These are phyloP conservation scores for Thecocarcelia acutangulata DNA, from an alignment of 2,888 invertebrate genomes.

Conservation along the genomic window DNA sequence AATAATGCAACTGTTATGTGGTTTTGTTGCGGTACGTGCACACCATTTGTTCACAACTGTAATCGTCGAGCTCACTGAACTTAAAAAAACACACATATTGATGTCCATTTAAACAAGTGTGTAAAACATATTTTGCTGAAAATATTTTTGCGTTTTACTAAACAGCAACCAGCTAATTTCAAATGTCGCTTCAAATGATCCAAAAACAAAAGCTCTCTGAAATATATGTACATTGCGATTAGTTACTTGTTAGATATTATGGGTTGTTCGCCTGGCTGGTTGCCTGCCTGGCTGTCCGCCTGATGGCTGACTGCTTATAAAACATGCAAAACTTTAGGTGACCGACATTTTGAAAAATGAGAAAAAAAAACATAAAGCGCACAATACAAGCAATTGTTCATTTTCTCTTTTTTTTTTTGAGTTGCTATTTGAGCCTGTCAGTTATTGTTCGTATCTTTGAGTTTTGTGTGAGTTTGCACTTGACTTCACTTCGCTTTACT, in stretches of 20 bases:
- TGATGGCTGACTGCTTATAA: conserved; percentile 6
- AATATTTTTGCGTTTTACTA: background rate
- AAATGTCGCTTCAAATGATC: conserved; percentile 9
- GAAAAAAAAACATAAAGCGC: conserved; percentile 25
- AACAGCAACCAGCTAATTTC: conserved; percentile 18
- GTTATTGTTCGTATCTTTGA: conserved; percentile 7
- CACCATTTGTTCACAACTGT: conserved; percentile 56
- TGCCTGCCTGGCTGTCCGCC: background rate
- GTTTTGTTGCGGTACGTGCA: conserved; percentile 62
- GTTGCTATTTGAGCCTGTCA: conserved; percentile 13
- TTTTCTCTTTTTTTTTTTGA: background rate
- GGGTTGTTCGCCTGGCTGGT: background rate
- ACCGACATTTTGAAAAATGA: conserved; percentile 31
- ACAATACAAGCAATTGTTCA: conserved; percentile 42
- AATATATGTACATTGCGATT: conserved; percentile 5
- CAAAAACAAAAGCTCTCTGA: conserved; percentile 14
- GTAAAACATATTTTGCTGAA: conserved; percentile 33
- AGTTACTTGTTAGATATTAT: background rate
- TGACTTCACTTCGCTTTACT: conserved; percentile 67
- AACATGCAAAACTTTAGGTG: conserved; percentile 38
- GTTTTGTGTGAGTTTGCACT: conserved; percentile 50
- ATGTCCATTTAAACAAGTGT: background rate
- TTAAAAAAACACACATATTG: background rate
- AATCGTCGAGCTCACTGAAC: background rate
- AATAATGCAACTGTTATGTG: conserved; percentile 47